Evolutionary conservation across 92 coral and sea anemone genomes (phyloP).

Genomic region (Epizoanthus stellaris): DNA sequence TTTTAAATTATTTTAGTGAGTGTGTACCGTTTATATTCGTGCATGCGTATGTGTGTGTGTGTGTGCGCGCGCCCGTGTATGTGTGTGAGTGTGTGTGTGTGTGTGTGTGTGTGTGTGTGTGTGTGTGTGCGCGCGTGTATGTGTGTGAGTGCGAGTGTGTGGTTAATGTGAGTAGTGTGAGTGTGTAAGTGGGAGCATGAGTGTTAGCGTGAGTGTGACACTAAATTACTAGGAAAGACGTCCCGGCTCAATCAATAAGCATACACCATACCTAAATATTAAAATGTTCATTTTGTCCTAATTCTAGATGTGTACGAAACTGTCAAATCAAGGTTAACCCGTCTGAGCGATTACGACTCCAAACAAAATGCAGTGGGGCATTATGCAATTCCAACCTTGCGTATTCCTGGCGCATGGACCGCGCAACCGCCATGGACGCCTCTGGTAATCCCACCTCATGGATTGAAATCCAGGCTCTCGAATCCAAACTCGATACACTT

Average conservation of each 20-base stretch:
- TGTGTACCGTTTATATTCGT: too few species aligned
- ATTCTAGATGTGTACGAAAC: slow-evolving; percentile 68
- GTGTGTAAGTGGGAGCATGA: too few species aligned
- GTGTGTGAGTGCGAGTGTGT: too few species aligned
- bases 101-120: too few species aligned
- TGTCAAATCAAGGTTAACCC: slow-evolving; percentile 63
- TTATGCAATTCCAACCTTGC: slow-evolving; percentile 44
- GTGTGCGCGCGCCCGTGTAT: too few species aligned
- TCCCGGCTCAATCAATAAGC: background rate
- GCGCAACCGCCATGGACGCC: background rate
- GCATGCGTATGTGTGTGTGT: too few species aligned
- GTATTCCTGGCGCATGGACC: slow-evolving; percentile 59
- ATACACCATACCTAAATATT: background rate
- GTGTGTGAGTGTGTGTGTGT: too few species aligned
- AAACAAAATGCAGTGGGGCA: slow-evolving; percentile 36
- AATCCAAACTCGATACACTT: slow-evolving; percentile 41
- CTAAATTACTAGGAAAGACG: background rate
- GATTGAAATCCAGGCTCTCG: slow-evolving; percentile 34
- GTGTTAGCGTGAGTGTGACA: too few species aligned
- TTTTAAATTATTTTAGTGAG: too few species aligned
- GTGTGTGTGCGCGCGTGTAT: too few species aligned
- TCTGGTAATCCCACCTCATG: slow-evolving; percentile 29
- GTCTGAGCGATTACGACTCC: slow-evolving; percentile 63
- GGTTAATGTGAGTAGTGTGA: too few species aligned
- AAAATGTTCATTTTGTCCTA: background rate